A percentile compares a stretch with the other conserved stretches of the same genome.
These are phyloP conservation scores for Grallaria varia DNA, from an alignment of 2,113 vertebrate species.

Conservation along the genomic window DNA sequence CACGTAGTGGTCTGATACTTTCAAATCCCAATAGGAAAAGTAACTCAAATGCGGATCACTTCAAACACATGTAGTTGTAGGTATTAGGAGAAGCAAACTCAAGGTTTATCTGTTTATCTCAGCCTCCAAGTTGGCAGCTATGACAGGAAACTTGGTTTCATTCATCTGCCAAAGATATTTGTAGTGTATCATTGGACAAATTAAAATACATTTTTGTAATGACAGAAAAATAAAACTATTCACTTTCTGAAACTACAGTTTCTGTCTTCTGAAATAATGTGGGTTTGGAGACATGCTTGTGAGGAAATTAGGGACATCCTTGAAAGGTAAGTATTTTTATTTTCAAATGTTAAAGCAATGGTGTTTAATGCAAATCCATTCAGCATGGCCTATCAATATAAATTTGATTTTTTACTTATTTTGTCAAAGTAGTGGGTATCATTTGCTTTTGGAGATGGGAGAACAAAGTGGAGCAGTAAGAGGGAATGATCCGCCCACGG, in stretches of 20 bases:
- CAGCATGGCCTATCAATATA: background rate
- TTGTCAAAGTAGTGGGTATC: background rate
- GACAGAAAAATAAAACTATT: conserved; percentile 57
- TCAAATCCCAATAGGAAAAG: conserved; percentile 28
- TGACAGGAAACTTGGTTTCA: conserved; percentile 53
- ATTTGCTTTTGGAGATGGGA: background rate
- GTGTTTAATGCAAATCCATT: background rate
- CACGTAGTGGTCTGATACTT: background rate
- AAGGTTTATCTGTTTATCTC: conserved; percentile 60
- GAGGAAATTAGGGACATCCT: background rate
- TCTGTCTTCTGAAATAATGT: background rate
- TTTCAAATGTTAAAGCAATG: conserved; percentile 1
- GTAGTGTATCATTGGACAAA: conserved; percentile 29
- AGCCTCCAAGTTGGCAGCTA: conserved; percentile 60
- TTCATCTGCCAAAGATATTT: conserved; percentile 53
- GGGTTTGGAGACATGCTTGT: background rate
- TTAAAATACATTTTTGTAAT: conserved; percentile 55
- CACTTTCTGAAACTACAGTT: conserved; percentile 5
- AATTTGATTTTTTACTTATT: background rate
- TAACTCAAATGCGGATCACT: background rate
- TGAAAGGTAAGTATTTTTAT: conserved; percentile 14
- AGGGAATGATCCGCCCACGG: background rate
- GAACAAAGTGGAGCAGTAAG: background rate
- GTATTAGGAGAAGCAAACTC: conserved; percentile 28
- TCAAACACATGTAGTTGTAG: conserved; percentile 31